phyloP scores from a whole-genome alignment of 2,113 vertebrate species.

The Eudyptes chrysolophus region DNA sequence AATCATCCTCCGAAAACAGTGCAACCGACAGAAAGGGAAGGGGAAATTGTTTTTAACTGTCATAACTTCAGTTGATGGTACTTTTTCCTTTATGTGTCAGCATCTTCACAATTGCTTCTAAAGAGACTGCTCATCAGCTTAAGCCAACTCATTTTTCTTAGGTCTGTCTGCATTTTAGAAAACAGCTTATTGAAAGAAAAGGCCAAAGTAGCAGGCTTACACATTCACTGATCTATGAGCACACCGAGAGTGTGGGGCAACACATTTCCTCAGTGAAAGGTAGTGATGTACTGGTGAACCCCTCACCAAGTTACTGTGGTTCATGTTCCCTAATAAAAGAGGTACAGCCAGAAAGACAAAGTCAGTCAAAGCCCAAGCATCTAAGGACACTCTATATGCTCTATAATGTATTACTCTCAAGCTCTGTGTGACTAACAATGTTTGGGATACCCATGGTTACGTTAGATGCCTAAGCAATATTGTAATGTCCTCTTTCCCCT shows the following conservation, averaged over 20 bases:
- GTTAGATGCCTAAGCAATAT: neutral
- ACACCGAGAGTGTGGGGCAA: fast-evolving
- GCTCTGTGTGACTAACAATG: neutral
- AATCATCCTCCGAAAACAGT: neutral
- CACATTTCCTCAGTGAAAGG: neutral
- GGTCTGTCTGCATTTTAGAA: neutral
- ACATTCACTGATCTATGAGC: neutral
- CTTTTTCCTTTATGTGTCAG: neutral
- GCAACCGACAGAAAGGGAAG: neutral
- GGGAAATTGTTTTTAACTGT: neutral
- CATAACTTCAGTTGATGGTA: neutral
- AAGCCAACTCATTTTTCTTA: neutral
- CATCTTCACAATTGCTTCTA: neutral
- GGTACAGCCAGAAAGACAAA: neutral
- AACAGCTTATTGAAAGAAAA: neutral
- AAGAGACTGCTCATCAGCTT: neutral
- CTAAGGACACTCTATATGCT: neutral
- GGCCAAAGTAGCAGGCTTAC: neutral
- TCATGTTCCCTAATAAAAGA: neutral
- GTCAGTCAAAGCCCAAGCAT: neutral
- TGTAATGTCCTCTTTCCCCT: neutral
- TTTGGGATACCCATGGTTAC: neutral
- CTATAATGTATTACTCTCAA: too few relatives aligned
- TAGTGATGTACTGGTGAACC: neutral
- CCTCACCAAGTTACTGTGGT: neutral